phyloP scores from a whole-genome alignment of 2,113 vertebrate genomes.

The Scytalopus superciliaris region DNA sequence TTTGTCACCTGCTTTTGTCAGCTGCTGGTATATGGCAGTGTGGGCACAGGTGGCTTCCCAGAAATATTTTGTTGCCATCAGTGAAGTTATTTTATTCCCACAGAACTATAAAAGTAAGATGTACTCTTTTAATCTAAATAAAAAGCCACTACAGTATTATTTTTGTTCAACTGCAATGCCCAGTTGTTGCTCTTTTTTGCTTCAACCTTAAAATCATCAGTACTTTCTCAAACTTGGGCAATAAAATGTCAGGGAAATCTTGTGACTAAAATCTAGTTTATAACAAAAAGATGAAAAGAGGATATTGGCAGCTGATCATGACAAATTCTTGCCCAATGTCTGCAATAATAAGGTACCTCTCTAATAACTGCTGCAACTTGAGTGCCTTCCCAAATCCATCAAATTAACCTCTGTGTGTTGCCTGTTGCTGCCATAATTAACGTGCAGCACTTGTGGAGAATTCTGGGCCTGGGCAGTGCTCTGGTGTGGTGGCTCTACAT shows the following conservation, averaged over 20 bases:
- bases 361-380: not conserved
- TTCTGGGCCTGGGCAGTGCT: not conserved
- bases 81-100: not conserved
- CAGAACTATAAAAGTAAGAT: not conserved
- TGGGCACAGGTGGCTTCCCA: not conserved
- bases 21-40: not conserved
- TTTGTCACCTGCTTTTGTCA: not conserved
- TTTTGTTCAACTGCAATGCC: not conserved
- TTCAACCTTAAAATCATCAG: not conserved
- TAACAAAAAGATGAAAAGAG: not conserved
- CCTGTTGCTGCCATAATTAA: not conserved
- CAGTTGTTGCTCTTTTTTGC: not conserved
- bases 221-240: not conserved
- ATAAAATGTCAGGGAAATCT: not conserved
- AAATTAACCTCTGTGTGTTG: accelerated
- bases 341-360: not conserved
- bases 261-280: not conserved
- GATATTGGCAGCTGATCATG: not conserved
- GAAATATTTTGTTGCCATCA: not conserved
- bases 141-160: not conserved
- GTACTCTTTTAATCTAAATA: not conserved
- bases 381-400: not conserved
- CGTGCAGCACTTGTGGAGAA: not conserved
- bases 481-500: not conserved
- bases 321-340: not conserved